Conservation (phyloP, 2,888 invertebrate genomes). For the Ophion ellenae region DNA sequence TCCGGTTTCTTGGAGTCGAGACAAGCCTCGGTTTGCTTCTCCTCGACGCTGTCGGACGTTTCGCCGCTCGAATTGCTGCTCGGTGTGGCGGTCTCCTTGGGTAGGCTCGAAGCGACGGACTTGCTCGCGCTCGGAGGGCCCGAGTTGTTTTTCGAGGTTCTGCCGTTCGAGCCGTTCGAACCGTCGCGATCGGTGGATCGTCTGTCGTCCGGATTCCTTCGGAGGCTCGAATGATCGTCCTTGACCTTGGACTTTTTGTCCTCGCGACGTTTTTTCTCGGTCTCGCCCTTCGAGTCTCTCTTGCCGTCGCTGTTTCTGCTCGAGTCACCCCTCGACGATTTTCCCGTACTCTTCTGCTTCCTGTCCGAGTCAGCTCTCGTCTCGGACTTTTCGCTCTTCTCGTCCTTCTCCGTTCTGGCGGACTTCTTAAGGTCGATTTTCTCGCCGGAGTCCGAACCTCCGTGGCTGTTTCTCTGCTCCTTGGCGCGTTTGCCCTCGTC, state of each 20-base stretch:
- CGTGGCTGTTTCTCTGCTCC: slow-evolving; percentile 68
- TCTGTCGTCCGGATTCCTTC: slow-evolving; percentile 87
- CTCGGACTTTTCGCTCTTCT: slow-evolving; percentile 65
- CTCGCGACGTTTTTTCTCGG: slow-evolving; percentile 78
- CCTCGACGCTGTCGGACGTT: slow-evolving; percentile 79
- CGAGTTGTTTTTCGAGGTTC: slow-evolving; percentile 83
- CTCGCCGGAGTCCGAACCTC: slow-evolving; percentile 70
- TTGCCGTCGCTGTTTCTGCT: slow-evolving; percentile 16
- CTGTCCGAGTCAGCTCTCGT: slow-evolving; percentile 48
- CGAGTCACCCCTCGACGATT: background rate
- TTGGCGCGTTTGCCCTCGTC: slow-evolving; percentile 71
- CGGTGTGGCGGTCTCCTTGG: slow-evolving; percentile 84
- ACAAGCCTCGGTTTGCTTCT: slow-evolving; percentile 67
- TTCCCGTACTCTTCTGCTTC: background rate
- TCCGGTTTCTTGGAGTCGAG: slow-evolving; percentile 12
- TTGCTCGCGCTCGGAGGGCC: slow-evolving; percentile 83
- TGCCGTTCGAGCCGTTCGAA: slow-evolving; percentile 88
- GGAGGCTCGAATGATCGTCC: slow-evolving; percentile 90
- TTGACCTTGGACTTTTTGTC: slow-evolving; percentile 84
- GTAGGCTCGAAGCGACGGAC: slow-evolving; percentile 83
- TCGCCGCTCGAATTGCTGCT: slow-evolving; percentile 84
- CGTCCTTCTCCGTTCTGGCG: slow-evolving; percentile 79
- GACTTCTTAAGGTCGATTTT: slow-evolving; percentile 82
- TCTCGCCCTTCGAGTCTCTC: slow-evolving; percentile 69
- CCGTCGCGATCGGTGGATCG: slow-evolving; percentile 92